Conservation (phyloP, 2,113 vertebrate genomes). For the Tachysurus vachellii region DNA sequence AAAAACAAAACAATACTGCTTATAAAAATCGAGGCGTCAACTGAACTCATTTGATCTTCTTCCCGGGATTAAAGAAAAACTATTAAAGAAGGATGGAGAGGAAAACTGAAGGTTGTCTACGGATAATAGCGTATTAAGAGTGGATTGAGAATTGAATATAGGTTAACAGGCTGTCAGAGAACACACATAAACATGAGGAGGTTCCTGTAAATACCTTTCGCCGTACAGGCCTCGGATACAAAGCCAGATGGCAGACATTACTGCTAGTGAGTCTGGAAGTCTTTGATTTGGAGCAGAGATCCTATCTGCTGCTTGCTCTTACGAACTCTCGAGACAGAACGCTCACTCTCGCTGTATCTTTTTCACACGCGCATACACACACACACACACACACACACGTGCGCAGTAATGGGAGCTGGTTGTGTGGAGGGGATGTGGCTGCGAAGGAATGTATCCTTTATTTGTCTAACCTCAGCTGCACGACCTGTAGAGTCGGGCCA, state of each 20-base stretch:
- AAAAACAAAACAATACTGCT: slow-evolving; percentile 10
- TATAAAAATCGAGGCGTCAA: slow-evolving; percentile 22
- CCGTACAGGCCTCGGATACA: slow-evolving; percentile 52
- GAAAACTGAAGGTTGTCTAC: not conserved
- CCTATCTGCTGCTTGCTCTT: slow-evolving; percentile 49
- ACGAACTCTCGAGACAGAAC: slow-evolving; percentile 28
- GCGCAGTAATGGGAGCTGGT: slow-evolving; percentile 27
- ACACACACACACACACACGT: slow-evolving; percentile 33
- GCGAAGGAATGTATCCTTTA: slow-evolving; percentile 67
- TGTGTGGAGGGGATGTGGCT: slow-evolving; percentile 61
- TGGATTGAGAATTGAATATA: not conserved
- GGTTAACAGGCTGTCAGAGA: not conserved
- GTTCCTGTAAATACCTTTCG: slow-evolving; percentile 52
- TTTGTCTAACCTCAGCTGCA: slow-evolving; percentile 68
- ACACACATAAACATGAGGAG: slow-evolving; percentile 57
- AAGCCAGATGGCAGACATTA: slow-evolving; percentile 67
- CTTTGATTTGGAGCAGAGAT: slow-evolving; percentile 70
- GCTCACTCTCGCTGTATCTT: slow-evolving; percentile 18
- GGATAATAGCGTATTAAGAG: not conserved
- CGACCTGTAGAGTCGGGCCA: slow-evolving; percentile 29
- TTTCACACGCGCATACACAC: slow-evolving; percentile 32
- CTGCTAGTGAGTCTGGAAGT: slow-evolving; percentile 68
- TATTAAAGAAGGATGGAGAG: not conserved
- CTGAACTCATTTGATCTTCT: slow-evolving; percentile 19
- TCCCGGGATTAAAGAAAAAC: slow-evolving; percentile 11